Evolutionary conservation across 2,113 vertebrate genomes (phyloP).

Genomic region (Nannobrachium achirus): DNA sequence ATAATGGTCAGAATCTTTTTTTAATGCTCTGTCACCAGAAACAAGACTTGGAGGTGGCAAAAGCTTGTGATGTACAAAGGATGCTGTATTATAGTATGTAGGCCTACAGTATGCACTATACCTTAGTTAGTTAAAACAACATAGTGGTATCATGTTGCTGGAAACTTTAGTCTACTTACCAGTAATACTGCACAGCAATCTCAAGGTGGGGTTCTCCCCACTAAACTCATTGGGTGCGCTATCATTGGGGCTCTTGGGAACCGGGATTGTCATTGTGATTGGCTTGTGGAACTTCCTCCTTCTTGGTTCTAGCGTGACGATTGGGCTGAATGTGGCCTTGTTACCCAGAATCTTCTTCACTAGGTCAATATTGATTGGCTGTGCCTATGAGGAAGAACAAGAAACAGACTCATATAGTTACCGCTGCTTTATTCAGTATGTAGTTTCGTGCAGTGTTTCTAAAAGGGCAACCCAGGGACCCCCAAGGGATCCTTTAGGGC

Average conservation of each 20-base stretch:
- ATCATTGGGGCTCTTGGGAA: constrained; percentile 90
- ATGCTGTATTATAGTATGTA: too few species aligned
- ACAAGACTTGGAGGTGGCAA: too few species aligned
- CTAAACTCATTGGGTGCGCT: constrained; percentile 84
- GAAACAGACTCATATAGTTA: neutral
- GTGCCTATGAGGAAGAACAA: constrained; percentile 81
- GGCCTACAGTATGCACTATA: too few species aligned
- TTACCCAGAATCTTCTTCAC: constrained; percentile 95
- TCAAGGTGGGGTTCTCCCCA: constrained; percentile 90
- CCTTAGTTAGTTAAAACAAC: neutral
- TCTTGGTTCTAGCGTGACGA: constrained; percentile 94
- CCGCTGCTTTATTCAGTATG: too few species aligned
- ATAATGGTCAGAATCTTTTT: too few species aligned
- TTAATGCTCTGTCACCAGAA: too few species aligned
- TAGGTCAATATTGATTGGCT: constrained; percentile 89
- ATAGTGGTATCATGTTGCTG: too few species aligned
- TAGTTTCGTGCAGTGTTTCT: too few species aligned
- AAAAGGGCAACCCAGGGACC: too few species aligned
- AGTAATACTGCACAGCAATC: constrained; percentile 96
- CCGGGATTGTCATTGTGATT: constrained; percentile 96
- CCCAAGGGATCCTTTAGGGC: too few species aligned
- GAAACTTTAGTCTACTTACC: constrained; percentile 72
- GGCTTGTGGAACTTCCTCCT: constrained; percentile 98
- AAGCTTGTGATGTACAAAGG: too few species aligned
- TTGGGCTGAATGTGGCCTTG: constrained; percentile 96